A percentile compares a stretch with the other conserved stretches of the same genome.
Evolutionary conservation across 2,888 invertebrate species (phyloP).

Genomic region (Mamestra brassicae): DNA sequence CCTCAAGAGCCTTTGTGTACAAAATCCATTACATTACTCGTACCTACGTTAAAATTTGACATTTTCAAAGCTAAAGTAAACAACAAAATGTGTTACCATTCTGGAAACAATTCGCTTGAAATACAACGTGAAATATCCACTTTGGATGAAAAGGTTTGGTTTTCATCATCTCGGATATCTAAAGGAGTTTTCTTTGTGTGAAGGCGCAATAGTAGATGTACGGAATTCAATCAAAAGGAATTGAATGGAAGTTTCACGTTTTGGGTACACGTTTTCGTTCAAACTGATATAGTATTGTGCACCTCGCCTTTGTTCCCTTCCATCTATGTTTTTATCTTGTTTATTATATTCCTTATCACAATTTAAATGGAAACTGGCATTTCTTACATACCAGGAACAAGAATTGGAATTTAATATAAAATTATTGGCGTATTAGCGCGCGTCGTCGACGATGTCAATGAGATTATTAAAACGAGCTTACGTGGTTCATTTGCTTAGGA

Average conservation of each 20-base stretch:
- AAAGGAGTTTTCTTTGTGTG: slow-evolving; percentile 58
- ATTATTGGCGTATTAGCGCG: slow-evolving; percentile 35
- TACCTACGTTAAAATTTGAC: slow-evolving; percentile 47
- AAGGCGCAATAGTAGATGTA: slow-evolving; percentile 47
- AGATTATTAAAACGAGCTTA: slow-evolving; percentile 49
- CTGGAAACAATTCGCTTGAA: slow-evolving; percentile 30
- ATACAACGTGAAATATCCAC: slow-evolving; percentile 47
- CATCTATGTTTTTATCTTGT: neutral
- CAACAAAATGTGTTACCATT: slow-evolving; percentile 23
- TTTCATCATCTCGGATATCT: slow-evolving; percentile 54
- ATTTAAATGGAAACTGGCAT: slow-evolving; percentile 6
- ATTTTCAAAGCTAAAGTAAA: slow-evolving; percentile 48
- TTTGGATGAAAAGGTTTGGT: slow-evolving; percentile 48
- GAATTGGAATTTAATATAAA: slow-evolving; percentile 35
- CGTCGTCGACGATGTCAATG: slow-evolving; percentile 14
- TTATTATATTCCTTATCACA: slow-evolving; percentile 2
- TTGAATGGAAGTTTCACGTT: slow-evolving; percentile 50
- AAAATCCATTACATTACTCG: slow-evolving; percentile 37
- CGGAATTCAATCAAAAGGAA: slow-evolving; percentile 61
- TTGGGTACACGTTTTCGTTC: slow-evolving; percentile 48
- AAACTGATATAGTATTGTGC: slow-evolving; percentile 39
- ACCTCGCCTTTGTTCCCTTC: slow-evolving; percentile 19
- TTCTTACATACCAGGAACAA: slow-evolving; percentile 4
- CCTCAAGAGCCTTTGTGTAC: slow-evolving; percentile 18
- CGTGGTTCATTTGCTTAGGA: slow-evolving; percentile 46